Evolutionary conservation across 1,140 invertebrate genomes (phyloP), one percentile per base, ranked within the genome.

Genomic region (Bicyclus anynana): DNA sequence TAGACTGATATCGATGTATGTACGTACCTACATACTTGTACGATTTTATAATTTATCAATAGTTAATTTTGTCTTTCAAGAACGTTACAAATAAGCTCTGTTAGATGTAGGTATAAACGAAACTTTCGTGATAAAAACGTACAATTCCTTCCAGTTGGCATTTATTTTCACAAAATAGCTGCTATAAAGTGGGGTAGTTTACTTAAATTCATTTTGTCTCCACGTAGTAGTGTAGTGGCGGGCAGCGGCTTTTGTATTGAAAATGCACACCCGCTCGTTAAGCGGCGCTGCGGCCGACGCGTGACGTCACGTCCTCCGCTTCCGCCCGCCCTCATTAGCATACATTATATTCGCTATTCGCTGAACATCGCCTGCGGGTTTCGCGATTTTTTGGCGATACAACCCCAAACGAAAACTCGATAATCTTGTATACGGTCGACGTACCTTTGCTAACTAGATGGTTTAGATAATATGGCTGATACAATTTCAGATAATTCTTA

Each of bases 281-380:
- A 71, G 71, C 67, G 72, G 75, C 72, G 78, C 80, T 86, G 83
- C 68, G 81, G 81, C 84, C 81, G 61, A 74, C 74, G 81, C 84
- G 83, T 86, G 84, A 85, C 79, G 80, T 81, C 84, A 85, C 83
- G 81, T 84, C 76, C 78, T 62, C 67, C 70, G 67, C 60, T 72
- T 74, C 75, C 74, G 67, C 74, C 77, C 69, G 69, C 73, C 75
- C 80, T 86, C 83, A 86, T 88, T 86, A 88, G 70, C 84, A 87
- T 87, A 86, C 75, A 86, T 87, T 86, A 87, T 86, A 84, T 84
- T 84, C 78, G 72, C 80, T 74, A 79, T 84, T 80, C 80, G 75
- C 72, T 65, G 71, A 74, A 68, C 67, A 65, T 65, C 59, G 77
- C 80, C 77, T 77, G 76, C 65, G 81, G 76, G 67, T 78, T 76